Percentiles rank a stretch among this genome's conserved stretches.
phyloP scores from a whole-genome alignment of 2,797 vertebrate genomes.

The Coreius guichenoti region DNA sequence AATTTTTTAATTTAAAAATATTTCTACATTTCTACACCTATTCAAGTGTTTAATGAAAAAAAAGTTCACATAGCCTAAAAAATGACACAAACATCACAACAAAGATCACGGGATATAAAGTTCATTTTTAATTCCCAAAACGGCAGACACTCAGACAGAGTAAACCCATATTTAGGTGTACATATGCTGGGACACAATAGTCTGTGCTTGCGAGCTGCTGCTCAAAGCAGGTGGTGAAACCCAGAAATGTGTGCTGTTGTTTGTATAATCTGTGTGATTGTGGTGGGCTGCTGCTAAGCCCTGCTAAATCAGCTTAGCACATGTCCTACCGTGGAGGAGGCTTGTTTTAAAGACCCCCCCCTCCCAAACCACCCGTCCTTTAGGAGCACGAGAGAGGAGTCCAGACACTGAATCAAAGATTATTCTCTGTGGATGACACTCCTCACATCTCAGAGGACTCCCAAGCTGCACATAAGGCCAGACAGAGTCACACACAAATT shows the following conservation, averaged over 20 bases:
- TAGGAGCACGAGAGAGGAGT: slow-evolving; percentile 55
- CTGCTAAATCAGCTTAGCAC: slow-evolving; percentile 82
- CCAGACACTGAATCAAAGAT: slow-evolving; percentile 58
- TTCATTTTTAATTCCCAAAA: neutral
- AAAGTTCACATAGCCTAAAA: neutral
- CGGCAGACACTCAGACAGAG: slow-evolving; percentile 17
- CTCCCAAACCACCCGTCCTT: slow-evolving; percentile 64
- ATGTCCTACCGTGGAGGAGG: slow-evolving; percentile 81
- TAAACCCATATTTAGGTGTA: slow-evolving; percentile 28
- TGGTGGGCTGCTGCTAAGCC: slow-evolving; percentile 78
- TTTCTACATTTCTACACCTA: too few species aligned
- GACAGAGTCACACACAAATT: slow-evolving; percentile 18
- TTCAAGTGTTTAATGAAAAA: neutral
- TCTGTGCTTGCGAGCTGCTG: slow-evolving; percentile 67
- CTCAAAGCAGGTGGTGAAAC: slow-evolving; percentile 68
- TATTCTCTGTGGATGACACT: slow-evolving; percentile 48
- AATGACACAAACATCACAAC: neutral
- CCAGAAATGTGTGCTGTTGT: slow-evolving; percentile 78
- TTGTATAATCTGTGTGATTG: slow-evolving; percentile 81
- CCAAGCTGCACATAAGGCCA: slow-evolving; percentile 37
- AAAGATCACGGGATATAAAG: neutral
- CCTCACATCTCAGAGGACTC: slow-evolving; percentile 26
- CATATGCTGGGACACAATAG: slow-evolving; percentile 53
- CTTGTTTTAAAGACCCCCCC: slow-evolving; percentile 74
- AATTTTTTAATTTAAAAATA: too few species aligned